Evolutionary conservation across 2,888 invertebrate species (phyloP).

Genomic region (Tetrapedia diversipes): DNA sequence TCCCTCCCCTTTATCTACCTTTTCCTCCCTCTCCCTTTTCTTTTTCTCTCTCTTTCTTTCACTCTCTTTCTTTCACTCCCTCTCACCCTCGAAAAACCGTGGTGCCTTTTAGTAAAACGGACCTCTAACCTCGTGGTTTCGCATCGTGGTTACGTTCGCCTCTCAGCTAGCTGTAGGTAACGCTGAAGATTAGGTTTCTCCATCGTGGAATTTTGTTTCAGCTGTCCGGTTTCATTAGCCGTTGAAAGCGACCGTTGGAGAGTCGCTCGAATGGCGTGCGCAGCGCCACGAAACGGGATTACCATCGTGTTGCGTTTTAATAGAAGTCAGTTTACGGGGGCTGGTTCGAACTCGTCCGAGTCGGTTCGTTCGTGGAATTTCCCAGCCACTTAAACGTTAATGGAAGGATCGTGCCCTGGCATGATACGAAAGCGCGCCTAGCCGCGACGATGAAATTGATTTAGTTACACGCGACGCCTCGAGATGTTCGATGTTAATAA

Average conservation of each 20-base stretch:
- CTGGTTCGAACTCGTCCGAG: slow-evolving; percentile 1
- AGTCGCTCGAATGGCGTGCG: background rate
- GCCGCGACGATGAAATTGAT: background rate
- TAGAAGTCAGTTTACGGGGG: slow-evolving; percentile 46
- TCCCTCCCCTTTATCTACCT: too few relatives aligned
- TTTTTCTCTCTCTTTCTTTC: too few relatives aligned
- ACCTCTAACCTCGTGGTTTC: slow-evolving; percentile 9
- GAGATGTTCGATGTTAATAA: slow-evolving; percentile 23
- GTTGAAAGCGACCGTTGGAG: slow-evolving; percentile 18
- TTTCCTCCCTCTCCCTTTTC: too few relatives aligned
- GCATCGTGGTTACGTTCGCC: background rate
- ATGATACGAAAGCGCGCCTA: background rate
- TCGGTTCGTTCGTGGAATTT: slow-evolving; percentile 29
- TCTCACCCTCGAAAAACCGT: slow-evolving; percentile 33
- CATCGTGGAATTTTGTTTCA: slow-evolving; percentile 40
- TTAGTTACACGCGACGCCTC: background rate
- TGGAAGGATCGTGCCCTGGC: slow-evolving; percentile 21
- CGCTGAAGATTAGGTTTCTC: slow-evolving; percentile 43
- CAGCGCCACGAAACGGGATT: slow-evolving; percentile 24
- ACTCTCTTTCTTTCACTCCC: too few relatives aligned
- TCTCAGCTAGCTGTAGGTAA: background rate
- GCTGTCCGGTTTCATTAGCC: slow-evolving; percentile 48
- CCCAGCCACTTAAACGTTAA: slow-evolving; percentile 35
- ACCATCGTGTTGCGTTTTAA: slow-evolving; percentile 42
- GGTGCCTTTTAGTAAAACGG: slow-evolving; percentile 39